Conservation (phyloP, 2,888 invertebrate species). For the Hydraecia micacea region DNA sequence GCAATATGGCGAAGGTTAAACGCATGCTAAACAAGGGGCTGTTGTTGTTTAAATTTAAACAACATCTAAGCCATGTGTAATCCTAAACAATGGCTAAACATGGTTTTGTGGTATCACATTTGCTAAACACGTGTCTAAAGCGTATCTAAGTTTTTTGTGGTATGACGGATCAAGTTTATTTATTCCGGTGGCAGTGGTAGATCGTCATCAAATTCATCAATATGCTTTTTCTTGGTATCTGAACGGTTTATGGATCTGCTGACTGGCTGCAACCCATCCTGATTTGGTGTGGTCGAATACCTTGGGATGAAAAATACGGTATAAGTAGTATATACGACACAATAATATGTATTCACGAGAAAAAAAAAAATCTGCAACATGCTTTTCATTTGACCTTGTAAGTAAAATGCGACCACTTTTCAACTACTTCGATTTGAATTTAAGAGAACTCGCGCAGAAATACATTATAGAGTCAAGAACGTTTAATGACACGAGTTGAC, state of each 20-base stretch:
- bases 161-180: conserved; percentile 4
- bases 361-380: neutral
- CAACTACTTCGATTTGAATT: neutral
- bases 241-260: conserved; percentile 73
- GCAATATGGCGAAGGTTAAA: too few relatives aligned
- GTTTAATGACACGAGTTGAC: neutral
- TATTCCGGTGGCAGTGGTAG: conserved; percentile 87
- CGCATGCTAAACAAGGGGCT: too few relatives aligned
- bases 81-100: too few relatives aligned
- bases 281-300: conserved; percentile 64
- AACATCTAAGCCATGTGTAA: too few relatives aligned
- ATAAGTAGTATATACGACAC: neutral
- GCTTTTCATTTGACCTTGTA: neutral
- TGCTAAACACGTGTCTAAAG: too few relatives aligned
- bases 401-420: neutral
- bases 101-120: too few relatives aligned
- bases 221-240: conserved; percentile 76
- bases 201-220: conserved; percentile 85
- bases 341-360: neutral
- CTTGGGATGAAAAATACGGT: conserved; percentile 57
- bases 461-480: neutral
- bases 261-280: conserved; percentile 75
- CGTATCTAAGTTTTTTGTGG: too few relatives aligned
- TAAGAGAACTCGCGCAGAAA: neutral
- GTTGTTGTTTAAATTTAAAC: too few relatives aligned